phyloP scores from a whole-genome alignment of 2,113 vertebrate genomes.

The Aepyceros melampus region DNA sequence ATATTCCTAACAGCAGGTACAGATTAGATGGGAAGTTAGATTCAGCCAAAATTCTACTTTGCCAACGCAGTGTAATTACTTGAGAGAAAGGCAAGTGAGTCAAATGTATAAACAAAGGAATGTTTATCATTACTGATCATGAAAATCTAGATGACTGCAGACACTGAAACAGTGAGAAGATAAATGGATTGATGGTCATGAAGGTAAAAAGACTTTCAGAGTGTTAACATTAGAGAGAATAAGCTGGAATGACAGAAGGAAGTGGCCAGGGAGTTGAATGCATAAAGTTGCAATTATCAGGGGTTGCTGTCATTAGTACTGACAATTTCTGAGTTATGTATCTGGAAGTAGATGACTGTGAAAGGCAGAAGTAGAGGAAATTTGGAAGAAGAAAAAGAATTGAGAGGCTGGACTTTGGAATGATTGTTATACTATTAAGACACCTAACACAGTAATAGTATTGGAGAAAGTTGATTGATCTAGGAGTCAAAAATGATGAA shows the following conservation, averaged over 20 bases:
- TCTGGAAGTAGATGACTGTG: background rate
- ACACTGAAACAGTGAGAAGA: background rate
- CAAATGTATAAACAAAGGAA: background rate
- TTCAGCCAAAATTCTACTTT: background rate
- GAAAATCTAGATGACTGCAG: background rate
- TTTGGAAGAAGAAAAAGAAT: background rate
- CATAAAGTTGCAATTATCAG: background rate
- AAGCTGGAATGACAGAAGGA: background rate
- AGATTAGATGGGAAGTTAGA: background rate
- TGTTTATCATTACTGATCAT: background rate
- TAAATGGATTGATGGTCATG: background rate
- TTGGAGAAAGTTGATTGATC: background rate
- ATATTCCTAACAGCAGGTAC: background rate
- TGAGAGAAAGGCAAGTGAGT: background rate
- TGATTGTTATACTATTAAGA: background rate
- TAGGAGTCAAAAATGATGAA: background rate
- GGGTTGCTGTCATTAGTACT: background rate
- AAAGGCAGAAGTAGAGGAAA: background rate
- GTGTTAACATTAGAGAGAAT: background rate
- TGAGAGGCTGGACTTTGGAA: background rate
- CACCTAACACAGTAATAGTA: background rate
- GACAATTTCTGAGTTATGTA: background rate
- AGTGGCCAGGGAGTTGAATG: background rate
- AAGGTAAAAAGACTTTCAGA: background rate
- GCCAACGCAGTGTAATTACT: background rate